Conservation (phyloP, 2,113 vertebrate genomes). For the Suricata suricatta region DNA sequence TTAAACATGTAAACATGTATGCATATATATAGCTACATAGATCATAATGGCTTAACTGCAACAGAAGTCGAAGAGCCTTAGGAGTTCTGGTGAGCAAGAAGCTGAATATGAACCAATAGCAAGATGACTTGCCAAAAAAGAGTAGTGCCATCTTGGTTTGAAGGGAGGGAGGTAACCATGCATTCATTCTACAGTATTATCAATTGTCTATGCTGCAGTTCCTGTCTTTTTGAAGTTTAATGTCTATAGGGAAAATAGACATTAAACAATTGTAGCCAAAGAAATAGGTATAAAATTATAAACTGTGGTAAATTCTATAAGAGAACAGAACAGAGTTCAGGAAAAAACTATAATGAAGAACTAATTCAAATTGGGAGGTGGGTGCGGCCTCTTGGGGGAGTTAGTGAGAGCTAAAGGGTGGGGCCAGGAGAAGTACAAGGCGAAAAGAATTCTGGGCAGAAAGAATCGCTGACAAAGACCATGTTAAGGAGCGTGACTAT, state of each 20-base stretch:
- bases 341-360: background rate
- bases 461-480: background rate
- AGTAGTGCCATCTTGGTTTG: background rate
- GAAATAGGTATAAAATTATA: conserved; percentile 20
- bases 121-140: background rate
- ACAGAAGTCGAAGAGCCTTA: background rate
- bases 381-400: background rate
- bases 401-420: background rate
- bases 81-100: background rate
- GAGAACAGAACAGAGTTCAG: background rate
- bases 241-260: background rate
- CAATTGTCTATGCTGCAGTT: background rate
- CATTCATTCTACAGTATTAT: background rate
- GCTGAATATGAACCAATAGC: background rate
- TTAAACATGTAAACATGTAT: background rate
- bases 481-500: background rate
- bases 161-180: background rate
- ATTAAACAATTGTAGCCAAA: conserved; percentile 9
- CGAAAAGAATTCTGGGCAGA: background rate
- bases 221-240: conserved; percentile 9
- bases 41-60: background rate
- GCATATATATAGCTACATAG: background rate
- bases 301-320: background rate
- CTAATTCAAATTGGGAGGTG: background rate
- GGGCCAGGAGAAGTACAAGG: background rate